Percentiles rank a stretch among this genome's conserved stretches.
Conservation (phyloP, 2,113 vertebrate species). For the Aegypius monachus region DNA sequence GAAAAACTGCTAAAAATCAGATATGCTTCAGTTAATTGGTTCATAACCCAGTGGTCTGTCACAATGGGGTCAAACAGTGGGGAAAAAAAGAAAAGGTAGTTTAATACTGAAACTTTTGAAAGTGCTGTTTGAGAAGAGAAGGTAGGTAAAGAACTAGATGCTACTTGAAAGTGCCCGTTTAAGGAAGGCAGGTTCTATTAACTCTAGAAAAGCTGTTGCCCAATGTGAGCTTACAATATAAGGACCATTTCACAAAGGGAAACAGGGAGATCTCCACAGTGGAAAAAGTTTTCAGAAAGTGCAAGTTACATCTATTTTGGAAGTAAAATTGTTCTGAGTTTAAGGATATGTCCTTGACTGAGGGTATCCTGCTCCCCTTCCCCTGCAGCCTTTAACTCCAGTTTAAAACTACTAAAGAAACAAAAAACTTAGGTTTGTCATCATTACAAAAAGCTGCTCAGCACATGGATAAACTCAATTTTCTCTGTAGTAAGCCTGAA, state of each 20-base stretch:
- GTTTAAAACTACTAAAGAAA: background rate
- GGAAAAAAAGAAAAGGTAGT: background rate
- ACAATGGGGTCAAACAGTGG: background rate
- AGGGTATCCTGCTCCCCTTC: background rate
- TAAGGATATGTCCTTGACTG: background rate
- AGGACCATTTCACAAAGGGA: background rate
- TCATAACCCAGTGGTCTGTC: background rate
- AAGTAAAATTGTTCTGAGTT: background rate
- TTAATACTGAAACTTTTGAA: background rate
- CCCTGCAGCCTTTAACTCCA: background rate
- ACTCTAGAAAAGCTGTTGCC: background rate
- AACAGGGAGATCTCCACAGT: background rate
- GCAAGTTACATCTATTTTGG: background rate
- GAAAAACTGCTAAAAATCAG: background rate
- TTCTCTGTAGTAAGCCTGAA: background rate
- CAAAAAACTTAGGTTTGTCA: accelerated
- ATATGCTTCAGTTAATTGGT: background rate
- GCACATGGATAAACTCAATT: background rate
- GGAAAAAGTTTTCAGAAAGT: background rate
- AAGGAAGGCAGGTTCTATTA: background rate
- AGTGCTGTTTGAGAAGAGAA: background rate
- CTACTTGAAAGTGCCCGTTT: background rate
- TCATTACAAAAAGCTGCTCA: background rate
- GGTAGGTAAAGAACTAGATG: background rate
- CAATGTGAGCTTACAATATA: background rate